A percentile compares a stretch with the other conserved stretches of the same genome.
phyloP scores from a whole-genome alignment of 1,140 invertebrate genomes.

The Ips nitidus region DNA sequence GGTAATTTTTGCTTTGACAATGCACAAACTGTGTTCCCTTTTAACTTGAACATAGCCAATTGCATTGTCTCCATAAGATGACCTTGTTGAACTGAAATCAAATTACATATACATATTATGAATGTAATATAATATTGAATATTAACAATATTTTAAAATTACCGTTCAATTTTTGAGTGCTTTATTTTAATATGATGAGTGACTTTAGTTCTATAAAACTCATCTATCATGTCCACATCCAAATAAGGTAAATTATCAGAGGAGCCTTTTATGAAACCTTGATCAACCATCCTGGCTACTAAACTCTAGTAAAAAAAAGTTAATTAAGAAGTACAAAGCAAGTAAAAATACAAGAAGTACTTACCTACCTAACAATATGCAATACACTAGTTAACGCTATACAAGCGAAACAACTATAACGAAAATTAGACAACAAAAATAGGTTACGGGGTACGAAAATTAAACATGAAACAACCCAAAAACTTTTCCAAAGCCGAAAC shows the following conservation, averaged over 20 bases:
- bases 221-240: not conserved
- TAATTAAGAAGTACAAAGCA: no score
- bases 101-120: not conserved
- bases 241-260: not conserved
- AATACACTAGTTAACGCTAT: no score
- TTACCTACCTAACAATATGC: no score
- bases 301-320: no score
- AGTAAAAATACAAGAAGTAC: no score
- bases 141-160: not conserved
- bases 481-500: no score
- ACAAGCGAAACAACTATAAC: no score
- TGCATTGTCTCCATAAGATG: slow-evolving; percentile 21
- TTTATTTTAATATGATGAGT: not conserved
- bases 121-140: not conserved
- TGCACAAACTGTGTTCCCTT: slow-evolving; percentile 13
- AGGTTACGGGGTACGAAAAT: no score
- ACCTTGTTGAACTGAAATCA: slow-evolving; percentile 19
- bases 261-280: not conserved
- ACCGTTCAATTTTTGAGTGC: not conserved
- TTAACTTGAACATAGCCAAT: slow-evolving; percentile 22
- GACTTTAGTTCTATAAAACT: not conserved
- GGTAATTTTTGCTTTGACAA: slow-evolving; percentile 20
- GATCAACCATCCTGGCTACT: not conserved
- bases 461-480: no score
- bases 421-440: no score